Conservation (phyloP, 2,888 invertebrate species). For the Cosmia trapezina region DNA sequence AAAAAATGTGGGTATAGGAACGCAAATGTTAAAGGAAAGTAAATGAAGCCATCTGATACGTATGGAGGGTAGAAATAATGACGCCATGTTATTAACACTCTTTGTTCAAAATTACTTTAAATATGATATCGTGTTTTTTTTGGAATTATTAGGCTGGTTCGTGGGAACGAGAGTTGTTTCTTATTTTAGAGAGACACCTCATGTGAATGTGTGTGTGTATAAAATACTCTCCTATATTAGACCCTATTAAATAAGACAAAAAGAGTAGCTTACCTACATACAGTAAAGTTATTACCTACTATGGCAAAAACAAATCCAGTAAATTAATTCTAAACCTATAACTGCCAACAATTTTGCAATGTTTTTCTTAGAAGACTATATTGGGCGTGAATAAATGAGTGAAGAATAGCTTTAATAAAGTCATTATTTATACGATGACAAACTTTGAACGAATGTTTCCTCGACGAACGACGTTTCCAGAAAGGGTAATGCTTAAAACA, state of each 20-base stretch:
- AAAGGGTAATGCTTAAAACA: too few relatives aligned
- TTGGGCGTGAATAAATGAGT: too few relatives aligned
- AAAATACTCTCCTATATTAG: too few relatives aligned
- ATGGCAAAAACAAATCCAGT: not conserved
- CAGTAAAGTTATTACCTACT: not conserved
- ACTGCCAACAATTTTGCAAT: not conserved
- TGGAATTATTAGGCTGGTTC: constrained; percentile 3
- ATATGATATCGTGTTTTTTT: constrained; percentile 28
- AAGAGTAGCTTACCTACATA: not conserved
- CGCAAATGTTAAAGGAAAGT: constrained; percentile 54
- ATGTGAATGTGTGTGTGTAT: too few relatives aligned
- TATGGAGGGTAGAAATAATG: constrained; percentile 50
- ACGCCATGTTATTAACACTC: constrained; percentile 40
- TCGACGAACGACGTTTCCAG: not conserved
- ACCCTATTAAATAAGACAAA: not conserved
- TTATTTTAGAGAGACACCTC: not conserved
- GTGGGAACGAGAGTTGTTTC: not conserved
- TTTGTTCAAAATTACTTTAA: constrained; percentile 31
- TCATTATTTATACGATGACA: not conserved
- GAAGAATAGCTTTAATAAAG: not conserved
- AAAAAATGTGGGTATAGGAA: constrained; percentile 53
- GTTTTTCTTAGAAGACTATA: not conserved
- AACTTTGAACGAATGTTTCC: not conserved
- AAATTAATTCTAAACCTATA: not conserved
- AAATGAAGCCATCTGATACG: constrained; percentile 68